phyloP scores from a whole-genome alignment of 2,888 invertebrate species.

The Mythimna ferrago region DNA sequence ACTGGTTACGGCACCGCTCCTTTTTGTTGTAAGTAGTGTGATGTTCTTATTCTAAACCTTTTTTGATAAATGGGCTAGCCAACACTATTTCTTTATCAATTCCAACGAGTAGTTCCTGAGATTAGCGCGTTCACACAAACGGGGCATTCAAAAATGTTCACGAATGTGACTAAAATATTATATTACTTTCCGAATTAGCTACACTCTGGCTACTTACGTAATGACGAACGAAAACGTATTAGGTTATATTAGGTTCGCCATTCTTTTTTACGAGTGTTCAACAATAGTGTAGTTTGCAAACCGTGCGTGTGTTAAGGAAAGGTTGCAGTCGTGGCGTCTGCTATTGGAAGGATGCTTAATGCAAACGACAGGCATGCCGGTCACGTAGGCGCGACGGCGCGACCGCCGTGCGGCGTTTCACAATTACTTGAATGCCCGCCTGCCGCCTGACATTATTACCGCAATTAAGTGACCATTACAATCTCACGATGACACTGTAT shows the following conservation, averaged over 20 bases:
- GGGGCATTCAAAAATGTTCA: background rate
- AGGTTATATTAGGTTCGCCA: conserved; percentile 1
- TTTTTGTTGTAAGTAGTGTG: no score
- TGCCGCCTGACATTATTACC: conserved; percentile 69
- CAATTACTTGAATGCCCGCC: conserved; percentile 69
- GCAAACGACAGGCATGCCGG: conserved; percentile 67
- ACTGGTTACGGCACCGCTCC: no score
- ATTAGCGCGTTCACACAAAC: background rate
- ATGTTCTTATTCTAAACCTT: no score
- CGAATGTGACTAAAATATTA: conserved; percentile 16
- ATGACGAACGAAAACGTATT: conserved; percentile 22
- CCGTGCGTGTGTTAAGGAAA: conserved; percentile 65
- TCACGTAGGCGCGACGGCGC: conserved; percentile 71
- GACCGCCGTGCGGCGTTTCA: conserved; percentile 65
- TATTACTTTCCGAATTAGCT: conserved; percentile 32
- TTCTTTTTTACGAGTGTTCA: conserved; percentile 11
- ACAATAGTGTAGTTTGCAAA: conserved; percentile 61
- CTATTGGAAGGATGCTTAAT: conserved; percentile 64
- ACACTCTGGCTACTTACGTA: conserved; percentile 14
- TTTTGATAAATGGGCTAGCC: no score
- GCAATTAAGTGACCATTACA: conserved; percentile 73
- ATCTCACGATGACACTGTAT: conserved; percentile 51
- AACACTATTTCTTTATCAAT: no score
- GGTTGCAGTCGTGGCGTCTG: conserved; percentile 66
- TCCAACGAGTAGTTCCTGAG: no score